Percentiles rank a stretch among this genome's conserved stretches.
These are phyloP conservation scores for Prunella fulvescens DNA, from an alignment of 2,113 vertebrate genomes.

Conservation along the genomic window DNA sequence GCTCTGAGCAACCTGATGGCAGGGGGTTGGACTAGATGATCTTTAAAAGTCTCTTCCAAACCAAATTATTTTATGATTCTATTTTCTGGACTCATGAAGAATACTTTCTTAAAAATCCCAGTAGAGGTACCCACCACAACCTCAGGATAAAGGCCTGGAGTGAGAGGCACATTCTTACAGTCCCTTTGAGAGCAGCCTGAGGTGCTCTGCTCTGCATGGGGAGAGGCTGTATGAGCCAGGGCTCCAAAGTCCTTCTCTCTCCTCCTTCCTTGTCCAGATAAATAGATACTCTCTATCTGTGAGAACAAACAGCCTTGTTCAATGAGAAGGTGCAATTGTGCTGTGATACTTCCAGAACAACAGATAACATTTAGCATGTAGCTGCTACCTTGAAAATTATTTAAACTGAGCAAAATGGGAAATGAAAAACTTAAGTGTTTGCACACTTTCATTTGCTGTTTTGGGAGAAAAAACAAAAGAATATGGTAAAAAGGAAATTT, in stretches of 20 bases:
- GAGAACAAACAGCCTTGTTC: background rate
- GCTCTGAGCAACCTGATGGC: background rate
- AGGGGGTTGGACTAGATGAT: background rate
- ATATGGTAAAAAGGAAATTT: background rate
- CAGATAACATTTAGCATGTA: background rate
- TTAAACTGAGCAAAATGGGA: background rate
- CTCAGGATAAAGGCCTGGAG: background rate
- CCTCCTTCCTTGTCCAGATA: background rate
- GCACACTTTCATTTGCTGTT: background rate
- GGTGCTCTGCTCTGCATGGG: background rate
- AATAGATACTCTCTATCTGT: background rate
- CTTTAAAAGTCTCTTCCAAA: background rate
- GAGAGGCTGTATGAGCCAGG: fast-evolving
- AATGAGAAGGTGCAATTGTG: background rate
- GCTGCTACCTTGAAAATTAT: background rate
- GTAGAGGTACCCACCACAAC: background rate
- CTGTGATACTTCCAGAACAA: background rate
- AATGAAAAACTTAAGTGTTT: background rate
- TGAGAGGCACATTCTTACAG: background rate
- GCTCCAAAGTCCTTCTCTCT: background rate
- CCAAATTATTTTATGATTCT: background rate
- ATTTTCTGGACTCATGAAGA: background rate
- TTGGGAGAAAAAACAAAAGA: background rate
- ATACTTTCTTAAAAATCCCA: background rate
- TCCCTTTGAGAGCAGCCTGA: background rate